Conservation (phyloP, 2,888 invertebrate genomes). For the Chrysolina haemoptera region DNA sequence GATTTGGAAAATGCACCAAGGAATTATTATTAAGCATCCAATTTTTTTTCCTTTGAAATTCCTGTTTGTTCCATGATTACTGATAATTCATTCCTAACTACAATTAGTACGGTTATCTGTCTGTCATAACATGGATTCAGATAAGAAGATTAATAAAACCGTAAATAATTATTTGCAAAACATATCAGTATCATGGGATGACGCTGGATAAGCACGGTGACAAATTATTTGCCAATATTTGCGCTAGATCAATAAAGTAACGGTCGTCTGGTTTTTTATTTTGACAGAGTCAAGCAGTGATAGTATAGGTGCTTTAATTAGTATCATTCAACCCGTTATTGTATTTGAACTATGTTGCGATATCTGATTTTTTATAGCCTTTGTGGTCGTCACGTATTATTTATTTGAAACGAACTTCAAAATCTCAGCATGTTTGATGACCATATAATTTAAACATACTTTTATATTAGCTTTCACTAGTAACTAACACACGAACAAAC, state of each 20-base stretch:
- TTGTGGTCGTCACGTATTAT: no score
- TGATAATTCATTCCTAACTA: slow-evolving; percentile 4
- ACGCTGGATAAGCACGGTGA: background rate
- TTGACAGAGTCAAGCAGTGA: background rate
- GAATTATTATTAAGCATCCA: no score
- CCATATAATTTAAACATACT: no score
- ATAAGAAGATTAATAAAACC: slow-evolving; percentile 25
- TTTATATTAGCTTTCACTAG: no score
- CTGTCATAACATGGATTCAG: slow-evolving; percentile 11
- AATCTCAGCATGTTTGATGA: no score
- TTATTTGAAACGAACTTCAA: no score
- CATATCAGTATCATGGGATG: slow-evolving; percentile 5
- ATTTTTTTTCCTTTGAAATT: background rate
- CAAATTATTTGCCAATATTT: slow-evolving; percentile 6
- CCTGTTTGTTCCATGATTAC: slow-evolving; percentile 14
- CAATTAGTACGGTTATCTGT: slow-evolving; percentile 20
- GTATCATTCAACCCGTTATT: no score
- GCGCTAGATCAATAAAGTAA: background rate
- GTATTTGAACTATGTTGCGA: no score
- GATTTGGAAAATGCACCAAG: no score
- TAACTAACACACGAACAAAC: no score
- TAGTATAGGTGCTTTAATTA: no score
- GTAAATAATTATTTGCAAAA: slow-evolving; percentile 26
- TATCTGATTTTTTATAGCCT: no score
- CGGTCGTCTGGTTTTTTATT: background rate